Conservation (phyloP, 2,888 invertebrate genomes). For the Autographa pulchrina region DNA sequence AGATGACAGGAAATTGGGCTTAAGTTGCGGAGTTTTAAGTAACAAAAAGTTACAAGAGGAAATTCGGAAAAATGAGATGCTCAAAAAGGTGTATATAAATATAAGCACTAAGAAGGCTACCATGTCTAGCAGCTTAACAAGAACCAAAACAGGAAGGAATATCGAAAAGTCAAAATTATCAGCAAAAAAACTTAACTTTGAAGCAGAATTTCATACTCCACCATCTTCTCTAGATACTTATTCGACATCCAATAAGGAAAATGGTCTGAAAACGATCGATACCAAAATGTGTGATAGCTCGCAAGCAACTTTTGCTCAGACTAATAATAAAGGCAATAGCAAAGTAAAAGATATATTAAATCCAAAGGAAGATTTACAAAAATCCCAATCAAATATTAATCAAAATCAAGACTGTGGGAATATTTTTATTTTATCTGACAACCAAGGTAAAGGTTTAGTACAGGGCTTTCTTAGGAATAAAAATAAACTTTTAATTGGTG, state of each 20-base stretch:
- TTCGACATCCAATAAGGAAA: not conserved
- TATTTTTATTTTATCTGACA: slow-evolving; percentile 1
- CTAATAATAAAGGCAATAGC: not conserved
- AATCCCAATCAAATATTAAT: not conserved
- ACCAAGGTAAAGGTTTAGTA: slow-evolving; percentile 11
- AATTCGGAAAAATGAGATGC: not conserved
- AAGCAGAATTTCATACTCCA: slow-evolving; percentile 10
- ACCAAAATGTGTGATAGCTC: not conserved
- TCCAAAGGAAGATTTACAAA: not conserved
- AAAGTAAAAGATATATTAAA: not conserved
- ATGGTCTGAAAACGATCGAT: not conserved
- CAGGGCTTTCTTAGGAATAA: not conserved
- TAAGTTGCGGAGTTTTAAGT: too few species aligned
- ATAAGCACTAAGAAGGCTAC: not conserved
- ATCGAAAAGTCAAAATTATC: slow-evolving; percentile 2
- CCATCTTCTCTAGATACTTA: not conserved
- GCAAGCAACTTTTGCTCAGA: not conserved
- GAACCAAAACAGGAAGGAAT: too few species aligned
- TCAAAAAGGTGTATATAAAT: slow-evolving; percentile 1
- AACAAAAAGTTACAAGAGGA: not conserved
- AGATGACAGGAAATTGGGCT: too few species aligned
- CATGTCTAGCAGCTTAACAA: too few species aligned
- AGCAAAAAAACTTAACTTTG: slow-evolving; percentile 9
- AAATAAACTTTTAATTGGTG: slow-evolving; percentile 2
- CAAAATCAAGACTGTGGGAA: not conserved